Base-by-base conservation (phyloP, 2,888 invertebrate species). In the Cheilosia urbana region DNA sequence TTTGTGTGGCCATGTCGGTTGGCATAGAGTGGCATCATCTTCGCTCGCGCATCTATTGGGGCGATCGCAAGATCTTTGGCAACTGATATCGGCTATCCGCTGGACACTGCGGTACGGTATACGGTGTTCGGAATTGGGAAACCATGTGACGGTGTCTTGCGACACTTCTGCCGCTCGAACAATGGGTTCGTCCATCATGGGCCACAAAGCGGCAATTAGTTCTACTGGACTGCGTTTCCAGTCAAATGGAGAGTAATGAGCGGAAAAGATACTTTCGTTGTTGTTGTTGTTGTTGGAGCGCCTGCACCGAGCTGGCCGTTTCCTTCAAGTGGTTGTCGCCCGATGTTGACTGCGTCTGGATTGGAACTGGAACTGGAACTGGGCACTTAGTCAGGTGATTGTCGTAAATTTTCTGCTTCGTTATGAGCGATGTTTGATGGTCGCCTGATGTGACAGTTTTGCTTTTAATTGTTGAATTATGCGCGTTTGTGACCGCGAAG, bases 401-500 rank as follows among this genome's bases (percentile, higher is more conserved):
- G 88, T 87, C 89, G 88, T 88, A 88, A 88, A 89, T 89, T 88
- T 88, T 88, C 89, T 88, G 87, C 87, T 88, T 87, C 87, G 88
- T 87, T 88, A 88, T 88, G 83, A 87, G 27, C 27, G 77, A 85
- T 83, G 77, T 80, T 85, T 85, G 85, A 81, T 77, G 85, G 81
- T 58, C 80, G 81, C 71, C 57, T 72, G 71, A 66, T 85, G 85
- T 81, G 85, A 85, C 85, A 85, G 81, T 85, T 85, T 81, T 81
- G 81, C 71, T 76, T 85, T 81, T 77, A 85, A 85, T 85, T 77
- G 85, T 72, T 53, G 68, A 81, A 85, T 85, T 85, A 85, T 81
- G 76, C 81, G 81, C 76, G 68, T 68, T 68, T 66, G 68, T 81
- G 81, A 77, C 66, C 17, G 47, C 24, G 68, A 55, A 66, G 73